Evolutionary conservation across 37 sponge, comb jelly and placozoan genomes (phyloP).

Genomic region (Axinella damicornis): DNA sequence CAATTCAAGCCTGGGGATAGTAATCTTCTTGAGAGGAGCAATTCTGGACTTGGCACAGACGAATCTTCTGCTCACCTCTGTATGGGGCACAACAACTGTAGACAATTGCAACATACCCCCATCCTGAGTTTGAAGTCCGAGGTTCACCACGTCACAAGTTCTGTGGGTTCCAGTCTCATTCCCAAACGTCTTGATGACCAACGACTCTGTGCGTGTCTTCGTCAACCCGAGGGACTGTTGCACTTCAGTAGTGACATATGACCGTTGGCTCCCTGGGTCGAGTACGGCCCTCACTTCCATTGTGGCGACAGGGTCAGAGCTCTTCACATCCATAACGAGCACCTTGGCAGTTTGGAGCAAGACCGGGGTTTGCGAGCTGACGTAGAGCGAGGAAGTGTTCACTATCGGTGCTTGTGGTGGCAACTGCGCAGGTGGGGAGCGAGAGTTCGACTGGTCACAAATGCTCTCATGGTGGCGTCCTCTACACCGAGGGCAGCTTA

Average conservation of each 20-base stretch:
- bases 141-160: conserved; percentile 12
- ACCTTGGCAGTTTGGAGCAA: too few relatives aligned
- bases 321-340: not conserved
- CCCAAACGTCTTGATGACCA: conserved; percentile 31
- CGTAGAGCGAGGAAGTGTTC: too few relatives aligned
- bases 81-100: conserved; percentile 1
- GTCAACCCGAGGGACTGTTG: not conserved
- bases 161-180: not conserved
- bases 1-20: too few relatives aligned
- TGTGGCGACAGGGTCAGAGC: not conserved
- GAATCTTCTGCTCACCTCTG: too few relatives aligned
- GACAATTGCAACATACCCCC: not conserved
- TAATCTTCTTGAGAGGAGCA: too few relatives aligned
- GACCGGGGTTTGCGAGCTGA: too few relatives aligned
- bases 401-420: too few relatives aligned
- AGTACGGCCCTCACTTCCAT: not conserved
- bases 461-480: too few relatives aligned
- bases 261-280: conserved; percentile 14
- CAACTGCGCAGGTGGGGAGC: too few relatives aligned
- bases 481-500: too few relatives aligned
- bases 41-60: too few relatives aligned
- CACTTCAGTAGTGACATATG: conserved; percentile 1
- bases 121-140: conserved; percentile 2
- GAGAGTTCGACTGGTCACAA: too few relatives aligned
- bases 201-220: not conserved